Evolutionary conservation across 2,113 vertebrate species (phyloP).

Genomic region (Dipodomys stephensi): DNA sequence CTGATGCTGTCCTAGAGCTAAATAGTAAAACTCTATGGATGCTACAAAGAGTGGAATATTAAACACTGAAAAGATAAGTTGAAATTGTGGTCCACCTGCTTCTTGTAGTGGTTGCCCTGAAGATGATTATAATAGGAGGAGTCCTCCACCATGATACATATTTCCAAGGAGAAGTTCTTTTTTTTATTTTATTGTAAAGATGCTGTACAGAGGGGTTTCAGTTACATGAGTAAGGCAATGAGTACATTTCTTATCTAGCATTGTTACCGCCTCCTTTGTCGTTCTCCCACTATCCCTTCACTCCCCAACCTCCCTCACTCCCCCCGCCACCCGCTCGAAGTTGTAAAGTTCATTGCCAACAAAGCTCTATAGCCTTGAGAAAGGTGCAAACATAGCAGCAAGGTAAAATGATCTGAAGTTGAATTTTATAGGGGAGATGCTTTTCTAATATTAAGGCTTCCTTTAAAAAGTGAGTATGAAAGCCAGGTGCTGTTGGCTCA

Average conservation of each 20-base stretch:
- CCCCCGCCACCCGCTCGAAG: no score
- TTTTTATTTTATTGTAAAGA: no score
- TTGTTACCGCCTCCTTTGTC: no score
- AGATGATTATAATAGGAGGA: conserved; percentile 92
- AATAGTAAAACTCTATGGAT: conserved; percentile 96
- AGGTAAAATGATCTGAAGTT: neutral
- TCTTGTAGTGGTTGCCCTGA: conserved; percentile 94
- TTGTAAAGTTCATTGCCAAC: neutral
- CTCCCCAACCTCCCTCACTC: no score
- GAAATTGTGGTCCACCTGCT: conserved; percentile 93
- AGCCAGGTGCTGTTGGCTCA: no score
- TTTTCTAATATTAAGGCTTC: neutral
- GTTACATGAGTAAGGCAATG: no score
- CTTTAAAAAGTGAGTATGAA: neutral
- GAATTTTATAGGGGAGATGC: neutral
- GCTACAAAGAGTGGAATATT: conserved; percentile 94
- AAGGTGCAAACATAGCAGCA: neutral
- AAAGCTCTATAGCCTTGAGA: neutral
- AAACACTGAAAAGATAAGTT: conserved; percentile 94
- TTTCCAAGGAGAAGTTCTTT: no score
- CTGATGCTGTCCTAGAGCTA: conserved; percentile 95
- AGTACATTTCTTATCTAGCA: no score
- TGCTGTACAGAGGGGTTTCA: no score
- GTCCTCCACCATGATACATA: conserved; percentile 94
- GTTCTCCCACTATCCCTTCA: no score